Evolutionary conservation across 2,888 invertebrate genomes (phyloP).

Genomic region (Leptogaster cylindrica): DNA sequence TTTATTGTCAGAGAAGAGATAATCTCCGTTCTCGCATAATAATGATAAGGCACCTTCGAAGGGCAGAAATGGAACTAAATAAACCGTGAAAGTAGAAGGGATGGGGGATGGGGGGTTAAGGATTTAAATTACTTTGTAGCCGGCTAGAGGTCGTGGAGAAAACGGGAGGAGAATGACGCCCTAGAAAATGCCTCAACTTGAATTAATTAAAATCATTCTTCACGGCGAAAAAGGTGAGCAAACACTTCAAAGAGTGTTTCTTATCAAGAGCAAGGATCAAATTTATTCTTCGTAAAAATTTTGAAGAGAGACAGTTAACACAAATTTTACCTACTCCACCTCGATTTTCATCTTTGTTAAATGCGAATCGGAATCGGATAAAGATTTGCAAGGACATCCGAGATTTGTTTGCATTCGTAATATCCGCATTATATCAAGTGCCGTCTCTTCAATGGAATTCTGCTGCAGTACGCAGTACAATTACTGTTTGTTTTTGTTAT

Average conservation of each 20-base stretch:
- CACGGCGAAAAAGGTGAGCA: constrained; percentile 34
- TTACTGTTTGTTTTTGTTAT: no score
- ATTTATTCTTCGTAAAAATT: constrained; percentile 19
- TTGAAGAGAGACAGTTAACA: neutral
- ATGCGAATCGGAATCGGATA: no score
- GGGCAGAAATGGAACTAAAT: constrained; percentile 29
- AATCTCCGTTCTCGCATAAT: constrained; percentile 15
- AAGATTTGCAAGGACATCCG: no score
- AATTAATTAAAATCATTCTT: constrained; percentile 40
- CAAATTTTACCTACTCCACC: no score
- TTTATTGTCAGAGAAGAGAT: constrained; percentile 25
- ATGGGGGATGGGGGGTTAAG: no score
- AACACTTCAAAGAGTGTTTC: constrained; percentile 33
- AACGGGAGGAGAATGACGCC: neutral
- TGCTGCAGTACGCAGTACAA: no score
- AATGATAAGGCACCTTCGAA: constrained; percentile 37
- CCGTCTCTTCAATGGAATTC: no score
- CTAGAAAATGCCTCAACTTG: constrained; percentile 25
- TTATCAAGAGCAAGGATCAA: constrained; percentile 33
- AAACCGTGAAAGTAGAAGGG: constrained; percentile 24
- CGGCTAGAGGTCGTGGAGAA: constrained; percentile 21
- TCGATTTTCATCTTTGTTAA: no score
- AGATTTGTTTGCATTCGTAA: no score
- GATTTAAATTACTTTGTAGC: constrained; percentile 34
- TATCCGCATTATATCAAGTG: no score